Base-by-base conservation (phyloP, 1,140 invertebrate species). In the Musca domestica region DNA sequence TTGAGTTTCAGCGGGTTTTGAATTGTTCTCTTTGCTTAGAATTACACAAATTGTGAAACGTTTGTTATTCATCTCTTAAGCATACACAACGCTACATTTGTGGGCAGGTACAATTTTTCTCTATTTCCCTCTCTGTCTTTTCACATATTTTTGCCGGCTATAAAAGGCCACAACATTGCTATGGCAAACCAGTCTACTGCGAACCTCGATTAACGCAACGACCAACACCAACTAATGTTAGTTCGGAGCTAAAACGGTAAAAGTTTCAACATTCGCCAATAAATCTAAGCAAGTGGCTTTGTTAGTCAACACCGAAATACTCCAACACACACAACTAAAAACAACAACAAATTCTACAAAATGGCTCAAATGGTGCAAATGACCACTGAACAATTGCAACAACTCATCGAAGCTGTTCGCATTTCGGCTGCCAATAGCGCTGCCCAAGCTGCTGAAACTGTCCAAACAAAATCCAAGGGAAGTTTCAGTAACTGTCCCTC, bases 401-500 rank as follows among this genome's bases (percentile, higher is more conserved):
- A 54, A 49, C 52, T 69, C 9, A 69, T 69, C 34, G 51, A 63
- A 12, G 17, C 68, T 30, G 27, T 66, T 25, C 52, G 52, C 19
- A 47, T 48, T 22, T 52, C 65, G 19, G 69, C 64, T 19, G 52
- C 52, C 0, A 25, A 14, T 19, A 22, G 46, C 14, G 51, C 68
- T n/a, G 47, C 52, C 2, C 27, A 20, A 1, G 65, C 58, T 14
- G 22, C 54, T n/a, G 52, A 23, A 27, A 41, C 6, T 12, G 34
- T 41, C 34, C 34, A 41, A 41, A 41, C 23, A n/a, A 51, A 64
- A 22, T 74, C 77, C 0, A 81, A 80, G 58, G 79, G 77, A 1
- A 80, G 74, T 65, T 81, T 81, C 20, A 80, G 73, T 61, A 81
- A 77, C 46, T 81, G 79, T 20, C 23, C n/a, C 1, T 73, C 70